Percentiles rank a stretch among this genome's conserved stretches.
phyloP scores from a whole-genome alignment of 2,797 vertebrate species.

The Falco rusticolus region DNA sequence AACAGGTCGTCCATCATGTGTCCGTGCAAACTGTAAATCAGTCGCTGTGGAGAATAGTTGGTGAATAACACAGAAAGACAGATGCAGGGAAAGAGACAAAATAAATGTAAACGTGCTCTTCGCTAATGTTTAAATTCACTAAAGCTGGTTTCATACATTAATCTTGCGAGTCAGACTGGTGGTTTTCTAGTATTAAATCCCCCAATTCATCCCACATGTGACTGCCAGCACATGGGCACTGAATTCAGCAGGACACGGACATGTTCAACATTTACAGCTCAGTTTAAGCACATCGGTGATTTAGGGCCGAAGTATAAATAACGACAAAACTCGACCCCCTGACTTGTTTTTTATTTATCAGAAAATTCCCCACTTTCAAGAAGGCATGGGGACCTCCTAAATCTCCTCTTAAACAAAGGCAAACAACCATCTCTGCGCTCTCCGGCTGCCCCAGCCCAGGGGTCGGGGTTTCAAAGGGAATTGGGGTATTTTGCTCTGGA shows the following conservation, averaged over 20 bases:
- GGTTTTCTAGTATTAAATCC: background rate
- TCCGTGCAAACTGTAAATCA: slow-evolving; percentile 91
- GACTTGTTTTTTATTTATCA: background rate
- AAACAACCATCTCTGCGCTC: background rate
- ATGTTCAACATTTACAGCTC: background rate
- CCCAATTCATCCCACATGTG: background rate
- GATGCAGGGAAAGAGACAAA: background rate
- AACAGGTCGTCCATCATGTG: slow-evolving; percentile 88
- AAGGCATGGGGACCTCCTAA: background rate
- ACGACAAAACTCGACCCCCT: background rate
- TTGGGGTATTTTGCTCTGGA: slow-evolving; percentile 14
- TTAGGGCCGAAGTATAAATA: background rate
- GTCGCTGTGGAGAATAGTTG: slow-evolving; percentile 81
- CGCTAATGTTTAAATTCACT: background rate
- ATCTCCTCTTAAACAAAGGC: slow-evolving; percentile 13
- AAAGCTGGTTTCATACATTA: background rate
- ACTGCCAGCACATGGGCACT: background rate
- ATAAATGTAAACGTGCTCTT: slow-evolving; percentile 10
- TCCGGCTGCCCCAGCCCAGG: background rate
- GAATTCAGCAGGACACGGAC: background rate
- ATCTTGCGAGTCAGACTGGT: background rate
- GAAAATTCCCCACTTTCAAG: background rate
- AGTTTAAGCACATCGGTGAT: background rate
- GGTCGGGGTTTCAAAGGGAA: slow-evolving; percentile 30
- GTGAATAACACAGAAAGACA: background rate